Conservation (phyloP, 2,113 vertebrate species). For the Mesocricetus auratus region DNA sequence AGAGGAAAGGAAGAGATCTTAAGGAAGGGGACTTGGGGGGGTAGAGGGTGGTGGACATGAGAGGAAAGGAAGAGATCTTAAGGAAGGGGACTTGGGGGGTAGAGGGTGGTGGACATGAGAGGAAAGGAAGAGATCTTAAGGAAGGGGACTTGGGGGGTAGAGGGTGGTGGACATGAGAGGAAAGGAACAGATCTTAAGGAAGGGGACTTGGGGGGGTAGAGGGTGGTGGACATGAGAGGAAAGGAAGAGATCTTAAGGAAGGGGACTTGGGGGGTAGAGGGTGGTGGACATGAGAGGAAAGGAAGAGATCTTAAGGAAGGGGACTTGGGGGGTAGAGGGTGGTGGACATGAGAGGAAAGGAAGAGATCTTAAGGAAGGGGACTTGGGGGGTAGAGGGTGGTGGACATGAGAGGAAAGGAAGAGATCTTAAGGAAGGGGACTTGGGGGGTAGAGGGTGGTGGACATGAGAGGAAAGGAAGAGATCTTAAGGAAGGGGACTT, state of each 20-base stretch:
- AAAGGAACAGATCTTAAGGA: not conserved
- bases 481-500: not conserved
- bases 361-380: not conserved
- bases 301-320: not conserved
- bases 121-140: not conserved
- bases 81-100: no score
- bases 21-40: no score
- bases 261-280: no score
- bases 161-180: not conserved
- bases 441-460: no score
- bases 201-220: not conserved
- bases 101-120: not conserved
- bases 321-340: no score
- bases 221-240: not conserved
- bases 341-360: not conserved
- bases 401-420: not conserved
- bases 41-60: not conserved
- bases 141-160: not conserved
- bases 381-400: no score
- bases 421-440: not conserved
- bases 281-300: not conserved
- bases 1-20: not conserved
- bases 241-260: not conserved
- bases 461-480: not conserved
- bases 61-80: not conserved